Evolutionary conservation across 2,888 invertebrate species (phyloP).

Genomic region (Hypena proboscidalis): DNA sequence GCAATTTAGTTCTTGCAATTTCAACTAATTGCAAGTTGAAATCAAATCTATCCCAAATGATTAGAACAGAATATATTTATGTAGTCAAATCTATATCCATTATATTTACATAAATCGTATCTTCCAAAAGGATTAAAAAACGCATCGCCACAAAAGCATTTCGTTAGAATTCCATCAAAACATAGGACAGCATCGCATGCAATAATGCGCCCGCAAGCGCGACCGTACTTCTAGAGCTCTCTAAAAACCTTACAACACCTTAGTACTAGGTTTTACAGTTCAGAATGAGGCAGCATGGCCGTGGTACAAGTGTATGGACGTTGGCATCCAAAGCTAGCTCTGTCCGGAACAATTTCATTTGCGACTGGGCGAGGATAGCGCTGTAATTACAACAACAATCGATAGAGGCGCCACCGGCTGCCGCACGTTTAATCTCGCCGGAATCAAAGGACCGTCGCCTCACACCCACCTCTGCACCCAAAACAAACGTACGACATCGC

Average conservation of each 20-base stretch:
- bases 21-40: too few species aligned
- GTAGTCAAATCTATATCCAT: too few species aligned
- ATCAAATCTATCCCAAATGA: too few species aligned
- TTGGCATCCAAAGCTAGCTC: slow-evolving; percentile 79
- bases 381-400: slow-evolving; percentile 86
- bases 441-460: slow-evolving; percentile 84
- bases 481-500: slow-evolving; percentile 49
- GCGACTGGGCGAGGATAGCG: slow-evolving; percentile 84
- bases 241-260: slow-evolving; percentile 31
- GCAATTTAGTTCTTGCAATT: too few species aligned
- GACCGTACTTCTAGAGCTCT: slow-evolving; percentile 18
- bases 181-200: slow-evolving; percentile 52
- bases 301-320: slow-evolving; percentile 68
- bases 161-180: slow-evolving; percentile 61
- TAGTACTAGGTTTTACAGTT: slow-evolving; percentile 53
- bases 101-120: too few species aligned
- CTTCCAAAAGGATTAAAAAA: too few species aligned
- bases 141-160: slow-evolving; percentile 49
- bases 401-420: slow-evolving; percentile 85
- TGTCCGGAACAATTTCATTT: slow-evolving; percentile 85
- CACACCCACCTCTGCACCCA: slow-evolving; percentile 70
- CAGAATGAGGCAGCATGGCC: slow-evolving; percentile 55
- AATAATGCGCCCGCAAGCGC: slow-evolving; percentile 51
- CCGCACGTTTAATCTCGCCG: slow-evolving; percentile 85
- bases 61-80: too few species aligned